These are phyloP conservation scores for Rhynchomys soricoides DNA, from an alignment of 2,113 vertebrate genomes.

Conservation along the genomic window DNA sequence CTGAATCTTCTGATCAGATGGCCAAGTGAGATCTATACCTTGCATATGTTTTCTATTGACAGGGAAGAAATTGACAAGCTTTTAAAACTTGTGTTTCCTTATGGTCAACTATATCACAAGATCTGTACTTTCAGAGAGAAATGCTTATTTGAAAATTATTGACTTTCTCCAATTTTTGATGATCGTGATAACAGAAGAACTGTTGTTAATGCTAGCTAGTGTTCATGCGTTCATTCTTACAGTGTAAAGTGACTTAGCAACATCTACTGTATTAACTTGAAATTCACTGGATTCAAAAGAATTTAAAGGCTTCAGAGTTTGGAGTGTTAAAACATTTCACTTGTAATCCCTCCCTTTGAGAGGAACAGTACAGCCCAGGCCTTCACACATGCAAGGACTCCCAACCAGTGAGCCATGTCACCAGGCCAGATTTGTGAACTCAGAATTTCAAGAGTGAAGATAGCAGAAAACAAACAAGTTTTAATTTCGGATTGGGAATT, in stretches of 20 bases:
- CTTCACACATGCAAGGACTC: not conserved
- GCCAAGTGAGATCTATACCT: not conserved
- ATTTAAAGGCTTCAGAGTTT: slow-evolving; percentile 20
- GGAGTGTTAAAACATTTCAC: not conserved
- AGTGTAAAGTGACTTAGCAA: not conserved
- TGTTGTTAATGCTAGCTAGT: not conserved
- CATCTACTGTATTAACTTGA: not conserved
- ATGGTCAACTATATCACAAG: not conserved
- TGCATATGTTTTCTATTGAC: not conserved
- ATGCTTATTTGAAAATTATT: not conserved
- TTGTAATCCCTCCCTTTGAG: not conserved
- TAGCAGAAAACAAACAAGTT: not conserved
- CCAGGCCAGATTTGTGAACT: not conserved
- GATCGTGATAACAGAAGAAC: not conserved
- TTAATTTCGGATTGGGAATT: slow-evolving; percentile 31
- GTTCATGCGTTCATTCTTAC: not conserved
- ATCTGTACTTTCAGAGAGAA: slow-evolving; percentile 9
- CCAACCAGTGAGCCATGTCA: not conserved
- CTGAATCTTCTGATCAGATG: slow-evolving; percentile 13
- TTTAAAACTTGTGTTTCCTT: slow-evolving; percentile 37
- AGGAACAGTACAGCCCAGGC: not conserved
- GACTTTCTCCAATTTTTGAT: not conserved
- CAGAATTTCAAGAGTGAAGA: not conserved
- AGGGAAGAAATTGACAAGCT: not conserved
- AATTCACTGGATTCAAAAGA: slow-evolving; percentile 9